phyloP scores from a whole-genome alignment of 2,797 vertebrate genomes.

The Eulemur mongoz region DNA sequence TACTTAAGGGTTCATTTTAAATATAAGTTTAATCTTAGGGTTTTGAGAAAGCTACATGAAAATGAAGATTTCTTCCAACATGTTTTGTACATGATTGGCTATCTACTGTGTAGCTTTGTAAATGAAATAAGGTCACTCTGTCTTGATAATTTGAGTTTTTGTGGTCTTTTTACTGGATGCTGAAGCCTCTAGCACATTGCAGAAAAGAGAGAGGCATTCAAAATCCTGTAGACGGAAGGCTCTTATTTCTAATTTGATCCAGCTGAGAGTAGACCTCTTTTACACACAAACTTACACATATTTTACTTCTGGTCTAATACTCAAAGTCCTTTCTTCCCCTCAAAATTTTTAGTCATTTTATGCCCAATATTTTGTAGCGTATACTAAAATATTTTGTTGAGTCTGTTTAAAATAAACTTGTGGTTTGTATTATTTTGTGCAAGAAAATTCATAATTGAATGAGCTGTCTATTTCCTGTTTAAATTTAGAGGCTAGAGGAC shows the following conservation, averaged over 20 bases:
- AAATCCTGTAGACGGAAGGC: fast-evolving
- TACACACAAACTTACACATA: neutral
- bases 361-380: neutral
- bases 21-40: neutral
- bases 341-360: constrained; percentile 1
- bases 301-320: neutral
- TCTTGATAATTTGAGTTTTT: neutral
- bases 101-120: neutral
- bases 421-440: neutral
- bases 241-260: neutral
- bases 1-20: neutral
- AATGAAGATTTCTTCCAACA: neutral
- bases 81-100: neutral
- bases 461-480: constrained; percentile 15
- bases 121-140: neutral
- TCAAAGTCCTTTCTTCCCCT: neutral
- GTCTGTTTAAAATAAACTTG: constrained; percentile 5
- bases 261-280: neutral
- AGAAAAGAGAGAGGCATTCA: neutral
- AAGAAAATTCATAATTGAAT: constrained; percentile 29
- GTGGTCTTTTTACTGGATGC: neutral
- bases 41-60: neutral
- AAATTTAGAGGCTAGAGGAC: constrained; percentile 48
- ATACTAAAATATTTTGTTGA: constrained; percentile 6
- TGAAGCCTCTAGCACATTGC: neutral